Conservation (phyloP, 2,797 vertebrate species). For the Harpagifer antarcticus region DNA sequence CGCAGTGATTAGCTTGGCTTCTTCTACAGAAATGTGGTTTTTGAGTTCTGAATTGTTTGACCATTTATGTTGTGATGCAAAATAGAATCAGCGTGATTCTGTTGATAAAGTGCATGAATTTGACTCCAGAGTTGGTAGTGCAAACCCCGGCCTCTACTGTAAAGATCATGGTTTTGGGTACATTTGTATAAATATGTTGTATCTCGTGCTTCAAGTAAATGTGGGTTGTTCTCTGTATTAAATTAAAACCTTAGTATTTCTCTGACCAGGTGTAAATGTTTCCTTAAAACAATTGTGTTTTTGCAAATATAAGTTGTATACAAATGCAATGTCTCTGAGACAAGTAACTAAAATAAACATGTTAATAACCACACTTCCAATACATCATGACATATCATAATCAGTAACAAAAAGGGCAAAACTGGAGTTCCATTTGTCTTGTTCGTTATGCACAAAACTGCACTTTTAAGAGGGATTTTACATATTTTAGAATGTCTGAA, state of each 20-base stretch:
- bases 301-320: too few species aligned
- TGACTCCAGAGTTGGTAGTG: not conserved
- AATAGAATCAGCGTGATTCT: too few species aligned
- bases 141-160: too few species aligned
- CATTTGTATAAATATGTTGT: not conserved
- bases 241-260: too few species aligned
- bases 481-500: not conserved
- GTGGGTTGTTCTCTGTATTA: too few species aligned
- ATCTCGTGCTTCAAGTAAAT: too few species aligned
- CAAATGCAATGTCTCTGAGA: too few species aligned
- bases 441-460: not conserved
- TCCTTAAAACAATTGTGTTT: too few species aligned
- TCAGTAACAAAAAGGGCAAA: not conserved
- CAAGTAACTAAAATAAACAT: not conserved
- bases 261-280: too few species aligned
- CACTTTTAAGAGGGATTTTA: not conserved
- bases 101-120: not conserved
- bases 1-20: not conserved
- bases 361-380: not conserved
- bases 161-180: not conserved
- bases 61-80: not conserved
- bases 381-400: not conserved
- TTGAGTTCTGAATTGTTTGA: not conserved
- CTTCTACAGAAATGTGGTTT: not conserved
- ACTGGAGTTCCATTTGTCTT: not conserved